Evolutionary conservation across 2,113 vertebrate genomes (phyloP).

Genomic region (Anser brachyrhynchus): DNA sequence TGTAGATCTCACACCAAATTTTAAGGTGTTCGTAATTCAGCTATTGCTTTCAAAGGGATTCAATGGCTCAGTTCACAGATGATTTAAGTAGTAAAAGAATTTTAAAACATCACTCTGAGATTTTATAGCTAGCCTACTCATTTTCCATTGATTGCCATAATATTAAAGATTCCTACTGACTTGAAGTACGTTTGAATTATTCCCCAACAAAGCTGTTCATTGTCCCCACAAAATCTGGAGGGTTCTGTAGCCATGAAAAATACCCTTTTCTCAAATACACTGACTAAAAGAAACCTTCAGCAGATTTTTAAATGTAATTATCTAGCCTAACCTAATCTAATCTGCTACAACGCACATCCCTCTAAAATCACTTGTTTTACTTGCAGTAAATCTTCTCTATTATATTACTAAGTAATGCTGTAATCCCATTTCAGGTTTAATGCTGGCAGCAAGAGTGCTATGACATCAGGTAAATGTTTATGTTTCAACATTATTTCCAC

Average conservation of each 20-base stretch:
- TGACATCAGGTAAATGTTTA: slow-evolving; percentile 33
- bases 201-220: neutral
- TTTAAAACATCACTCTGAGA: neutral
- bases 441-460: neutral
- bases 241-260: neutral
- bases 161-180: neutral
- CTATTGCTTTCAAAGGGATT: neutral
- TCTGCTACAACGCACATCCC: neutral
- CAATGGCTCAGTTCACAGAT: neutral
- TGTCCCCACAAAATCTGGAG: neutral
- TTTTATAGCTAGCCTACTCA: neutral
- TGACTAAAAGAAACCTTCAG: neutral
- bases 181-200: neutral
- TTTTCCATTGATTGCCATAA: neutral
- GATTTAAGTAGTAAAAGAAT: neutral
- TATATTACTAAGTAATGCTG: slow-evolving; percentile 12
- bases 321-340: neutral
- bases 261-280: neutral
- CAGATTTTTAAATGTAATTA: neutral
- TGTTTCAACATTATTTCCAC: slow-evolving; percentile 28
- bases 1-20: neutral
- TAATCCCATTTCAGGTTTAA: slow-evolving; percentile 46
- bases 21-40: neutral
- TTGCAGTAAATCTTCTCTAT: slow-evolving; percentile 13
- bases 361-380: slow-evolving; percentile 52